phyloP scores from a whole-genome alignment of 2,797 vertebrate genomes.

The Acanthurus tractus region DNA sequence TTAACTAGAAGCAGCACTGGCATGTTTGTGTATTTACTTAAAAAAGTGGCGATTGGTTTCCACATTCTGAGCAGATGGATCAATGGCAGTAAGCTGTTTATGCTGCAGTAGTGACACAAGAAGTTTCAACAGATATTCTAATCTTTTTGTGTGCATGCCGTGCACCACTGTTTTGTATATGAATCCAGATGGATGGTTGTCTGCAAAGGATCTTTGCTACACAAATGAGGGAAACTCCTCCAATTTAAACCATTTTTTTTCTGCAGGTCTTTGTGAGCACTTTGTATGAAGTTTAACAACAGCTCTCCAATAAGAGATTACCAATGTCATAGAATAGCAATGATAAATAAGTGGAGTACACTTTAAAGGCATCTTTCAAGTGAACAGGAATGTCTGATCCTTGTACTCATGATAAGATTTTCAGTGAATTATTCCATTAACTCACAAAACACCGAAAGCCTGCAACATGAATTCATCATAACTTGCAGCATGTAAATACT shows the following conservation, averaged over 20 bases:
- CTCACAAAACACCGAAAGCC: conserved; percentile 14
- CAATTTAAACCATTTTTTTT: not conserved
- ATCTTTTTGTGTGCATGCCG: not conserved
- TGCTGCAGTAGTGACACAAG: not conserved
- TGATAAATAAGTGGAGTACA: not conserved
- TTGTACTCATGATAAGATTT: conserved; percentile 1
- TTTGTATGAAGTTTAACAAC: not conserved
- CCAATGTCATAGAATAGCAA: not conserved
- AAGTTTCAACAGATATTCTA: not conserved
- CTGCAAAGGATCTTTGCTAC: not conserved
- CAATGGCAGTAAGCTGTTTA: not conserved
- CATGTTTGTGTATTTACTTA: not conserved
- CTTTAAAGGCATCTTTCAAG: not conserved
- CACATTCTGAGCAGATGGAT: not conserved
- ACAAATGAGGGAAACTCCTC: not conserved
- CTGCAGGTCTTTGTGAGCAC: not conserved
- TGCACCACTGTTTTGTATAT: not conserved
- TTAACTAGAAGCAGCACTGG: not conserved
- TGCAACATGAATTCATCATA: conserved; percentile 24
- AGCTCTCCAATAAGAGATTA: too few relatives aligned
- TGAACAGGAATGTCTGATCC: not conserved
- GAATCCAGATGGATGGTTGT: not conserved
- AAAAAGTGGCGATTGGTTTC: not conserved
- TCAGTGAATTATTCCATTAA: conserved; percentile 4
- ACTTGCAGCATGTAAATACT: conserved; percentile 30